These are phyloP conservation scores for Thermophis baileyi DNA, from an alignment of 2,113 vertebrate genomes.

Conservation along the genomic window DNA sequence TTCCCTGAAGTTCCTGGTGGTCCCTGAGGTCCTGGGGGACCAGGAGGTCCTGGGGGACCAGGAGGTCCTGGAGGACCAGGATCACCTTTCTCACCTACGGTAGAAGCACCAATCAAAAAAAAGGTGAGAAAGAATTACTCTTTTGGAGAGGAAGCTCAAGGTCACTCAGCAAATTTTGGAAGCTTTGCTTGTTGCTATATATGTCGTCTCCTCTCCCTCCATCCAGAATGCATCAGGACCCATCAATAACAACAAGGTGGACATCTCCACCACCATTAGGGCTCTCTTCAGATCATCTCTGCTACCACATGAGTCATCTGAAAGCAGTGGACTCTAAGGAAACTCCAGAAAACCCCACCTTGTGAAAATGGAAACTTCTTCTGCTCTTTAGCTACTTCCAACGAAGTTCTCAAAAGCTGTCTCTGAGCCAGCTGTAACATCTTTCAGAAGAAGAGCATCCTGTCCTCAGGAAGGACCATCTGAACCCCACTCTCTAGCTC, in stretches of 20 bases:
- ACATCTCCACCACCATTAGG: neutral
- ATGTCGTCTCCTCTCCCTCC: neutral
- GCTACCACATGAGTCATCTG: neutral
- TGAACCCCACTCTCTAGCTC: too few relatives aligned
- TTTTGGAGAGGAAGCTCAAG: neutral
- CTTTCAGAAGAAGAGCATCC: too few relatives aligned
- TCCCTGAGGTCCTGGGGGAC: slow-evolving; percentile 69
- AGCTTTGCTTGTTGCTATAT: neutral
- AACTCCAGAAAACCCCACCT: neutral
- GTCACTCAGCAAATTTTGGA: neutral
- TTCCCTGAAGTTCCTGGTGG: slow-evolving; percentile 64
- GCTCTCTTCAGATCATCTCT: neutral
- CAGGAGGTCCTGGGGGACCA: slow-evolving; percentile 66
- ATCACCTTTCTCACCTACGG: slow-evolving; percentile 72
- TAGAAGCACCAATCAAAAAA: neutral
- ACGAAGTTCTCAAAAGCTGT: too few relatives aligned
- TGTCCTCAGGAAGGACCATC: too few relatives aligned
- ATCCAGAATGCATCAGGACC: neutral
- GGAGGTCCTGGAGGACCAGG: slow-evolving; percentile 70
- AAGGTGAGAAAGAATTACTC: neutral
- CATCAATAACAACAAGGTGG: neutral
- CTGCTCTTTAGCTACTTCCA: neutral
- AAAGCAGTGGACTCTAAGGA: neutral
- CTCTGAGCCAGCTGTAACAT: too few relatives aligned
- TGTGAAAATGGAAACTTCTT: neutral